Percentiles rank a stretch among this genome's conserved stretches.
Conservation (phyloP, 1,140 invertebrate species). For the fruit fly (Drosophila melanogaster) region Release_6_plus_ISO1_MT NT_037436.4:2965501-2966000, state of each 20-base stretch:
- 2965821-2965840: conserved; percentile 6
- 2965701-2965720: conserved; percentile 64
- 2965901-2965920: conserved; percentile 66
- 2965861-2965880: conserved; percentile 77
- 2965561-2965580: conserved; percentile 64
- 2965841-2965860: conserved; percentile 58
- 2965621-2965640: conserved; percentile 49
- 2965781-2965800: neutral
- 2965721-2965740: conserved; percentile 65
- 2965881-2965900: conserved; percentile 66
- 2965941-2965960: conserved; percentile 14
- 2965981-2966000: conserved; percentile 32
- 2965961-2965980: conserved; percentile 18
- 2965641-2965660: conserved; percentile 58
- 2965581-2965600: conserved; percentile 54
- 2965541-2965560: conserved; percentile 42
- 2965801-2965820: conserved; percentile 17
- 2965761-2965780: conserved; percentile 53
- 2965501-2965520: conserved; percentile 55
- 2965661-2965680: conserved; percentile 38
- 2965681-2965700: conserved; percentile 74
- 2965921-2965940: conserved; percentile 32
- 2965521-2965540: conserved; percentile 37
- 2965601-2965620: conserved; percentile 57
- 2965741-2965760: conserved; percentile 75